Conservation (phyloP, 2,888 invertebrate genomes). For the Pherbina coryleti region DNA sequence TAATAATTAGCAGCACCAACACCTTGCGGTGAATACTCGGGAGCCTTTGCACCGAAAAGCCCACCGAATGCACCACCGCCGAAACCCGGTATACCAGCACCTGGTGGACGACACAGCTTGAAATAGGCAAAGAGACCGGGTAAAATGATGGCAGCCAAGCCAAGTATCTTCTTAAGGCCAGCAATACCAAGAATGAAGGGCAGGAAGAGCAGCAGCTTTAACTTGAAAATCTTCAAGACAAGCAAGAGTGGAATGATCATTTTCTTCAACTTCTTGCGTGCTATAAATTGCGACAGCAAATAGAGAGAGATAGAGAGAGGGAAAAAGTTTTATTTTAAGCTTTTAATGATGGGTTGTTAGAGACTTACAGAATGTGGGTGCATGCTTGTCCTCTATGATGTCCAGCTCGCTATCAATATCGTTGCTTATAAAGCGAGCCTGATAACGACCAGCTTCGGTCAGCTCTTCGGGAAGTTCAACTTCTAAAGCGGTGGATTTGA, state of each 20-base stretch:
- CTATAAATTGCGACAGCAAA: conserved; percentile 72
- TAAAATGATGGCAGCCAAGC: conserved; percentile 82
- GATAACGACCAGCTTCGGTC: conserved; percentile 80
- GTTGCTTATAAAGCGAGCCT: conserved; percentile 86
- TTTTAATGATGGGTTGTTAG: neutral
- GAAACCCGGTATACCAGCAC: conserved; percentile 70
- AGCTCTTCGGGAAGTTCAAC: conserved; percentile 81
- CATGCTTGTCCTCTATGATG: conserved; percentile 85
- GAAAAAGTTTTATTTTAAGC: neutral
- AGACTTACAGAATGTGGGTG: conserved; percentile 83
- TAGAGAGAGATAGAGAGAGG: conserved; percentile 22
- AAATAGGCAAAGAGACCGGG: conserved; percentile 88
- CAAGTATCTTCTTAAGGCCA: conserved; percentile 87
- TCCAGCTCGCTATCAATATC: conserved; percentile 88
- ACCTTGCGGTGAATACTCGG: conserved; percentile 81
- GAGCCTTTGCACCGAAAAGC: conserved; percentile 62
- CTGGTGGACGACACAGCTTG: conserved; percentile 83
- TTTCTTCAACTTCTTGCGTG: conserved; percentile 84
- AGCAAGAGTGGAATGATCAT: conserved; percentile 85
- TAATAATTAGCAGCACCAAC: conserved; percentile 77
- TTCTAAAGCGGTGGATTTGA: conserved; percentile 84
- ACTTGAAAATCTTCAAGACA: conserved; percentile 85
- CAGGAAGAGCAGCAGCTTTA: conserved; percentile 84
- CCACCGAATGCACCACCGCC: conserved; percentile 66
- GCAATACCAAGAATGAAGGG: conserved; percentile 86